A percentile compares a stretch with the other conserved stretches of the same genome.
phyloP scores from a whole-genome alignment of 2,113 vertebrate species.

The Caracal caracal region DNA sequence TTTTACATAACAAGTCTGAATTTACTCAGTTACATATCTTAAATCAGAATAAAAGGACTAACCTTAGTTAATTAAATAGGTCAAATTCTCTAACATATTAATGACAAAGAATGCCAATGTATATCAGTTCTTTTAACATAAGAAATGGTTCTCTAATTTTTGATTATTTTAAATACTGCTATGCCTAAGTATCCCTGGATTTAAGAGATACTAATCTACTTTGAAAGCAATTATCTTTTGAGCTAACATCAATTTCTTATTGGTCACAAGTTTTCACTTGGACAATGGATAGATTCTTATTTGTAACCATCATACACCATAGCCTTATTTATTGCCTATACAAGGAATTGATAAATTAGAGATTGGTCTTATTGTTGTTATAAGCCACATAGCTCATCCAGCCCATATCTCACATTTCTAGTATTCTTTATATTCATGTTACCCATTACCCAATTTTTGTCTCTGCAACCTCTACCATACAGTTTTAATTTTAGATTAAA shows the following conservation, averaged over 20 bases:
- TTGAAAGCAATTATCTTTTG: slow-evolving; percentile 11
- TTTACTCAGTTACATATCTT: background rate
- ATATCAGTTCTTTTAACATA: background rate
- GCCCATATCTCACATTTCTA: background rate
- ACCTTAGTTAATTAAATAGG: background rate
- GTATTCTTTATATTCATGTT: background rate
- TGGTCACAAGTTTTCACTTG: background rate
- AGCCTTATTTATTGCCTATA: background rate
- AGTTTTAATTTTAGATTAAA: background rate
- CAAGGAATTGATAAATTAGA: background rate
- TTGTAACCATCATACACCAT: background rate
- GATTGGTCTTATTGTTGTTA: background rate
- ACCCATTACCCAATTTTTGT: background rate
- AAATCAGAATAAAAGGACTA: background rate
- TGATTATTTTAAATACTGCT: background rate
- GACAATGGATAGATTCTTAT: background rate
- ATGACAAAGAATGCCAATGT: background rate
- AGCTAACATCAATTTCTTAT: background rate
- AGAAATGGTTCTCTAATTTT: background rate
- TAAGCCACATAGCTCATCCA: background rate
- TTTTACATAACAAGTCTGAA: slow-evolving; percentile 20
- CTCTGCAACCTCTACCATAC: background rate
- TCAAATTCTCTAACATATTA: background rate
- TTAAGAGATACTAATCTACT: background rate
- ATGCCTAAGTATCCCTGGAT: background rate